These are phyloP conservation scores for Gryllus bimaculatus DNA, from an alignment of 1,140 invertebrate species.

Conservation along the genomic window DNA sequence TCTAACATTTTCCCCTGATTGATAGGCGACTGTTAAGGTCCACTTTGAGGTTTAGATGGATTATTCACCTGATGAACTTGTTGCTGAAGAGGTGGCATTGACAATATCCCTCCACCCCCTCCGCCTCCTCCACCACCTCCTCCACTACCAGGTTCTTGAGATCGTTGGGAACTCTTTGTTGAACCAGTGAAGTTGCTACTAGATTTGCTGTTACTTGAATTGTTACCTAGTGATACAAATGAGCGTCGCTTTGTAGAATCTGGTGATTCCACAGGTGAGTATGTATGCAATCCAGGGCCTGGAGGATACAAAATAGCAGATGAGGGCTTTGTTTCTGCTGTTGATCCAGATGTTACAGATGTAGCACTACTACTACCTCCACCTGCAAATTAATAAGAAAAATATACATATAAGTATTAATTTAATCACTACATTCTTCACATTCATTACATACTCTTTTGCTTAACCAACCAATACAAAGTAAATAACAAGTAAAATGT, in stretches of 20 bases:
- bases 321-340: constrained; percentile 58
- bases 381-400: neutral
- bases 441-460: no score
- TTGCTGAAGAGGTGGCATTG: constrained; percentile 1
- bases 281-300: constrained; percentile 11
- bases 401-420: no score
- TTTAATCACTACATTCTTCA: no score
- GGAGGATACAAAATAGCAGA: constrained; percentile 47
- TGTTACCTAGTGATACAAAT: constrained; percentile 58
- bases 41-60: no score
- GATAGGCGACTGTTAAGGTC: no score
- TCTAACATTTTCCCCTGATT: no score
- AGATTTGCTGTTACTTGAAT: constrained; percentile 60
- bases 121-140: no score
- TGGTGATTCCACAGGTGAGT: constrained; percentile 44
- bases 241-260: constrained; percentile 58
- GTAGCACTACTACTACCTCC: constrained; percentile 45
- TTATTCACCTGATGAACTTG: neutral
- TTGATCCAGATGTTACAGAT: constrained; percentile 49
- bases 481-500: no score
- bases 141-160: constrained; percentile 28
- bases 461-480: no score
- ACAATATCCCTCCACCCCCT: neutral
- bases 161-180: constrained; percentile 50
- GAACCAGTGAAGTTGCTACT: constrained; percentile 59